Evolutionary conservation across 2,888 invertebrate genomes (phyloP).

Genomic region (Phytoseiulus persimilis): DNA sequence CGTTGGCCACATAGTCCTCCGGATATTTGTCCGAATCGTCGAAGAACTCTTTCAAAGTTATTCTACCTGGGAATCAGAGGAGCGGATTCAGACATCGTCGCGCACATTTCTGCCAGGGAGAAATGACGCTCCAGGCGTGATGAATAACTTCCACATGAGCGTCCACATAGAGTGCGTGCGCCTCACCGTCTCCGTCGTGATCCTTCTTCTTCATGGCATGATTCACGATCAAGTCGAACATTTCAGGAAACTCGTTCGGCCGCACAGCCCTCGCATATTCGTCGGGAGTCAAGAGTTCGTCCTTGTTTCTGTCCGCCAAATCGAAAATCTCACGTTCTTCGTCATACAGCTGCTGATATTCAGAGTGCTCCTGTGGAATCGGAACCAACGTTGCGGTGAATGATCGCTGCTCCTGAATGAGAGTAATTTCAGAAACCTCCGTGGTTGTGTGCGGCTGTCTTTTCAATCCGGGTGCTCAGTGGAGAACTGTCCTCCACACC

Average conservation of each 20-base stretch:
- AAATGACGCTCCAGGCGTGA: no score
- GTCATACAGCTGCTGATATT: constrained; percentile 50
- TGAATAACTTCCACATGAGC: no score
- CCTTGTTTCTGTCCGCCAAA: constrained; percentile 72
- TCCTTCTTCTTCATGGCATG: constrained; percentile 82
- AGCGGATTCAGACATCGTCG: neutral
- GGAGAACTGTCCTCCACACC: no score
- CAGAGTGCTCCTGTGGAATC: neutral
- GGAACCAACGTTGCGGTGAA: constrained; percentile 15
- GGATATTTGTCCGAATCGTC: constrained; percentile 55
- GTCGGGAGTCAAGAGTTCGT: constrained; percentile 63
- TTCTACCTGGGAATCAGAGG: constrained; percentile 48
- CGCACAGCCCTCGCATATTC: constrained; percentile 84
- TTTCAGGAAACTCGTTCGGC: constrained; percentile 82
- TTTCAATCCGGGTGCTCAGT: no score
- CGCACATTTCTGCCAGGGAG: neutral
- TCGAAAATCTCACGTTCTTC: constrained; percentile 80
- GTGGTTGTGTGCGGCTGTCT: no score
- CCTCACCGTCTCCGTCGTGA: constrained; percentile 65
- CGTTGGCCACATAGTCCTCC: constrained; percentile 62
- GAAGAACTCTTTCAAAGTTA: constrained; percentile 76
- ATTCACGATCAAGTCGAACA: constrained; percentile 57
- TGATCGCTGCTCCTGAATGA: neutral
- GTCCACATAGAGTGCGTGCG: neutral
- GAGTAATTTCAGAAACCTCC: constrained; percentile 40